Base-by-base conservation (phyloP, 1,140 invertebrate genomes). In the Drosophila tani region DNA sequence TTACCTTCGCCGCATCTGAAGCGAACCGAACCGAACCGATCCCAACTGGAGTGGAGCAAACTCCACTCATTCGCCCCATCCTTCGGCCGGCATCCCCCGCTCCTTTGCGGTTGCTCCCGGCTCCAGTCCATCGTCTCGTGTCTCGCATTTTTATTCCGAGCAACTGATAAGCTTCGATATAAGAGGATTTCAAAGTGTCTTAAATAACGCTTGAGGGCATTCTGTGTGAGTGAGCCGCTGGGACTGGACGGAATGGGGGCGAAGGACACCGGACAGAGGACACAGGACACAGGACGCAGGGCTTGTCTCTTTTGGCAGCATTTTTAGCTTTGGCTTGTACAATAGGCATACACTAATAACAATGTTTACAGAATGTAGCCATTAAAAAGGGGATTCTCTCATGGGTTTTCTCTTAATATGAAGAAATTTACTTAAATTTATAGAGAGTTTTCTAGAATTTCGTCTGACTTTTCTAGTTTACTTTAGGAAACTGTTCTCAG, bases 151-250 rank as follows among this genome's bases (percentile, higher is more conserved):
- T 80, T 80, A 79, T 80, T 80, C 66, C 77, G 40, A 80, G 76
- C 79, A 67, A 82, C 74, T 73, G 74, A 82, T 82, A 82, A 82
- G 79, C 79, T 82, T 59, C 79, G 67, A 82, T 82, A 82, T 82
- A 82, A 82, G 79, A 82, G 79, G 79, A 82, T 82, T 82, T 82
- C 73, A 82, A 82, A 82, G 79, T 82, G 79, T 81, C 79, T 82
- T 82, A 77, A 82, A 82, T 82, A 82, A 82, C 79, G 79, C 79
- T 82, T 82, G 79, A 82, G 79, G 79, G 79, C 73, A 82, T 82
- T 82, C 63, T 77, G 71, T 81, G 73, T 71, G 79, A 76, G 59
- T 81, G 79, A 81, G 60, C 77, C 67, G 75, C 67, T 73, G 75
- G 67, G 66, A 78, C 58, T 58, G 75, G 49, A 79, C 75, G 29